A percentile compares a stretch with the other conserved stretches of the same genome.
Conservation (phyloP, 2,113 vertebrate genomes). For the Larimichthys polyactis region DNA sequence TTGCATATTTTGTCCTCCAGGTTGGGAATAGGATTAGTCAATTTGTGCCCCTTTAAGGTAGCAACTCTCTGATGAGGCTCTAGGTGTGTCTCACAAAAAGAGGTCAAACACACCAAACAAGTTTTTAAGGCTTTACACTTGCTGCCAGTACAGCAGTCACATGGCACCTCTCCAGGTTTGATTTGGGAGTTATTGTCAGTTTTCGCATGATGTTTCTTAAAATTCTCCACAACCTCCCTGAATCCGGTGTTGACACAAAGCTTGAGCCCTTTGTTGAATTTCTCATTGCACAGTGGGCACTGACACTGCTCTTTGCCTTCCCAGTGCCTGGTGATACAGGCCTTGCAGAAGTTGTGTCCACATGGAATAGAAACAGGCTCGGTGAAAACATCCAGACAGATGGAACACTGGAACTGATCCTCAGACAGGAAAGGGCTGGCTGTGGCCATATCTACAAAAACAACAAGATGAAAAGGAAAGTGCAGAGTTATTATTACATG, state of each 20-base stretch:
- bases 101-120: conserved; percentile 64
- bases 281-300: conserved; percentile 66
- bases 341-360: conserved; percentile 71
- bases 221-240: conserved; percentile 65
- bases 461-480: background rate
- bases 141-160: conserved; percentile 57
- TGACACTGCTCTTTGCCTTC: conserved; percentile 13
- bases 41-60: conserved; percentile 53
- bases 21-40: conserved; percentile 50
- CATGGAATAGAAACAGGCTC: conserved; percentile 67
- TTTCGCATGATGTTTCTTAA: conserved; percentile 16
- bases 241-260: conserved; percentile 58
- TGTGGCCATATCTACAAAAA: conserved; percentile 46
- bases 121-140: conserved; percentile 60
- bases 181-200: background rate
- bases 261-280: conserved; percentile 47
- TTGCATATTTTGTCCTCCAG: conserved; percentile 59
- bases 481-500: background rate
- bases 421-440: conserved; percentile 42
- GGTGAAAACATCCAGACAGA: conserved; percentile 62
- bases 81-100: conserved; percentile 55
- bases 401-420: conserved; percentile 59
- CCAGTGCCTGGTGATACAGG: conserved; percentile 60
- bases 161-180: conserved; percentile 54
- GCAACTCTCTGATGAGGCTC: conserved; percentile 53